phyloP scores from a whole-genome alignment of 2,113 vertebrate species.

The Macrotis lagotis region DNA sequence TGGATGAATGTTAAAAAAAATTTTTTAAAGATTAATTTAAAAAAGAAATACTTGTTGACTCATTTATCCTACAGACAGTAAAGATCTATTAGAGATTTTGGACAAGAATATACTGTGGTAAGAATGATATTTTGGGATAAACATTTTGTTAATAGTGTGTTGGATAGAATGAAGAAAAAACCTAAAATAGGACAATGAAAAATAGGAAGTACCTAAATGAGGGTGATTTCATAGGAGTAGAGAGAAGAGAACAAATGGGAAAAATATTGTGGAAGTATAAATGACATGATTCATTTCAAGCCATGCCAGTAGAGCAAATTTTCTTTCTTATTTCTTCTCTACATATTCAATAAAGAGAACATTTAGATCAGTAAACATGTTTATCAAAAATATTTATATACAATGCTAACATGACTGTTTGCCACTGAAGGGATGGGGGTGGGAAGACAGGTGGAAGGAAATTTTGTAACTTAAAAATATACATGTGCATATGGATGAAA shows the following conservation, averaged over 20 bases:
- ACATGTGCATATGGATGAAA: too few relatives aligned
- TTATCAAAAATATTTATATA: too few relatives aligned
- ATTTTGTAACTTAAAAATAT: too few relatives aligned
- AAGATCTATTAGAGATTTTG: neutral
- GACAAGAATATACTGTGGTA: neutral
- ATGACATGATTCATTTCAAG: neutral
- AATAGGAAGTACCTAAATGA: neutral
- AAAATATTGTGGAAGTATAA: neutral
- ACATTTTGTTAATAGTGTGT: neutral
- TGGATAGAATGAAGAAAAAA: neutral
- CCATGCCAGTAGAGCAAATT: neutral
- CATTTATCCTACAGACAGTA: neutral
- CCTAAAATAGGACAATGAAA: neutral
- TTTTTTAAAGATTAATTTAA: too few relatives aligned
- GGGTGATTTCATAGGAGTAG: neutral
- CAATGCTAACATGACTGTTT: too few relatives aligned
- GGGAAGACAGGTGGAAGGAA: too few relatives aligned
- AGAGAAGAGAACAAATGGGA: neutral
- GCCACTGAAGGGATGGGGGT: too few relatives aligned
- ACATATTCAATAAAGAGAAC: too few relatives aligned
- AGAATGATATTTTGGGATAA: neutral
- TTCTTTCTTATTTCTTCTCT: neutral
- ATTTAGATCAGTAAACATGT: too few relatives aligned
- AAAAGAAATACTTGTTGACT: neutral
- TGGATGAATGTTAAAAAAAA: too few relatives aligned